These are phyloP conservation scores for Corythornis leucogaster DNA, from an alignment of 2,797 vertebrate genomes.

Conservation along the genomic window DNA sequence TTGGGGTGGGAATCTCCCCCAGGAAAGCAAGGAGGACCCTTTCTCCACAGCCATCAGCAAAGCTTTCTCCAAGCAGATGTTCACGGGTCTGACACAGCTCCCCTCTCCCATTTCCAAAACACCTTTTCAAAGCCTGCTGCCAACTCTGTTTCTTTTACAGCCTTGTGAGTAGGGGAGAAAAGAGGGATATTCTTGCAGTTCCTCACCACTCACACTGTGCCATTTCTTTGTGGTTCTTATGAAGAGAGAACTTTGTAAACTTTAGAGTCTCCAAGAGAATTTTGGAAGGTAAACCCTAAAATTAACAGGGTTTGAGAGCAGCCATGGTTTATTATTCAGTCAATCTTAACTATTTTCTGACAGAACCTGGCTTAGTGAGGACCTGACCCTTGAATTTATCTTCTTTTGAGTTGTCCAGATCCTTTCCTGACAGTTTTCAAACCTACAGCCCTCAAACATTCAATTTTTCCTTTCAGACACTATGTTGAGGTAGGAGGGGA, in stretches of 20 bases:
- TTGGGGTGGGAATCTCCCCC: background rate
- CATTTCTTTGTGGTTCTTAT: background rate
- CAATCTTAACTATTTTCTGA: background rate
- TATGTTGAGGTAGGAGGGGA: background rate
- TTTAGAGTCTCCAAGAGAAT: background rate
- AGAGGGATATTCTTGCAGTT: background rate
- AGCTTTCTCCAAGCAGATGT: background rate
- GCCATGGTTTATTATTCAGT: background rate
- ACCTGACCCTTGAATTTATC: background rate
- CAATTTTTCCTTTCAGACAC: background rate
- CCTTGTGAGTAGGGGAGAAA: background rate
- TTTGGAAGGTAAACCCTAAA: background rate
- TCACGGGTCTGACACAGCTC: background rate
- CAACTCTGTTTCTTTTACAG: background rate
- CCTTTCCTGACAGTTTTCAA: background rate
- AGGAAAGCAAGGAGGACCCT: background rate
- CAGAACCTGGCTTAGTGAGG: background rate
- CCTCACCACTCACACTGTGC: background rate
- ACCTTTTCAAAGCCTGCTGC: accelerated
- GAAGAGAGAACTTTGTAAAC: background rate
- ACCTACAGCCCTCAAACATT: background rate
- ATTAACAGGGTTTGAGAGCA: background rate
- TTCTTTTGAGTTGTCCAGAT: background rate
- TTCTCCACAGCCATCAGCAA: background rate
- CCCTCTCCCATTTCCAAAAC: background rate